Evolutionary conservation across 2,888 invertebrate genomes (phyloP), one percentile per base, ranked within the genome.

Genomic region (Stenichneumon culpator): DNA sequence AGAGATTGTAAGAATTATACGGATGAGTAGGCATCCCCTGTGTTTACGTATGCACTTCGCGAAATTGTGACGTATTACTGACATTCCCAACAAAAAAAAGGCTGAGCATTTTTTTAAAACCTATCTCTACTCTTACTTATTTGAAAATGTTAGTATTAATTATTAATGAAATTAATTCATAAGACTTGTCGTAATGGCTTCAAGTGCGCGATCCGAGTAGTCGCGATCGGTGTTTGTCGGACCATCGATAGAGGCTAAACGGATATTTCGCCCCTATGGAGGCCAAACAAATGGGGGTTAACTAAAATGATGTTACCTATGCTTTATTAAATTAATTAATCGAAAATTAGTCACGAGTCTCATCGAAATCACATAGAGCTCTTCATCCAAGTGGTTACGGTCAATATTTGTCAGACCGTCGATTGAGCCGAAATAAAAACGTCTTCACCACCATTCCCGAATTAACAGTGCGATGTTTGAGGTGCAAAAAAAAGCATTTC

Each of bases 1-100:
- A 72, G 57, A 72, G 54, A 72, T 32, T 3, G 32, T 39, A 54
- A 70, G 70, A 70, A 54, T 70, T 70, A 39, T 72, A 57, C 14
- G 52, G 54, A 72, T 54, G 54, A 39, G 54, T 36, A 19, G 39
- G 39, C 2, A 39, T 39, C 9, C 39, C 0, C 9, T 39, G 39
- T 39, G 39, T 39, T 39, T 9, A 39, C 9, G 39, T 9, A 39
- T 0, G 39, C 39, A 39, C 39, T 39, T 39, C 1, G 9, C 39
- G 9, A 39, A 39, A 5, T 32, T 32, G 39, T 39, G 9, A 39
- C 39, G 9, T 39, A 7, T 39, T 9, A 39, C 2, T 39, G 7
- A 9, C 1, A 39, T 39, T 39, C 9, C 0, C 39, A 50, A 69
- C 6, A 28, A 9, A 69, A 50, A n/a, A 11, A 50, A 39, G 39